phyloP scores from a whole-genome alignment of 2,113 vertebrate species.

The Pangasianodon hypophthalmus region DNA sequence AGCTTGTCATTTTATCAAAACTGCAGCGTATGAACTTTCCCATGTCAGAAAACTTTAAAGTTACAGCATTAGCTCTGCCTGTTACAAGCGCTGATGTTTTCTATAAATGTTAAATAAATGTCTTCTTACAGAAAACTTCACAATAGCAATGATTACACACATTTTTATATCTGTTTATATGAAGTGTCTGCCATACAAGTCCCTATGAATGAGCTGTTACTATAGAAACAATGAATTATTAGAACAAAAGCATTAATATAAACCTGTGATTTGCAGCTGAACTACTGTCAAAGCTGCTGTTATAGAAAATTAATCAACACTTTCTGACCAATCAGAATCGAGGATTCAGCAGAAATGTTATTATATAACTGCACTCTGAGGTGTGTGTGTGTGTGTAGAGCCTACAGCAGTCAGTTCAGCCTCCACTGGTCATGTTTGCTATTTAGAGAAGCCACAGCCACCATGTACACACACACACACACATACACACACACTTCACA shows the following conservation, averaged over 20 bases:
- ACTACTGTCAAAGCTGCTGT: neutral
- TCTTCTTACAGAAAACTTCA: neutral
- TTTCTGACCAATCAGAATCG: neutral
- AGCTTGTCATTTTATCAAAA: neutral
- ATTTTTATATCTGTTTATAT: neutral
- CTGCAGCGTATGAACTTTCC: neutral
- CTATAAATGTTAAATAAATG: neutral
- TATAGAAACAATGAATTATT: neutral
- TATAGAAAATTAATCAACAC: neutral
- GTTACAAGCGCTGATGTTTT: neutral
- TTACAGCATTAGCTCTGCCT: neutral
- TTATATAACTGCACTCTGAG: neutral
- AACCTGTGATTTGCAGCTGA: neutral
- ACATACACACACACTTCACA: conserved; percentile 30
- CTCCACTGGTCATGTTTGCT: conserved; percentile 31
- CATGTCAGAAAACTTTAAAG: neutral
- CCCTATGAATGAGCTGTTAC: neutral
- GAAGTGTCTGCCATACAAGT: neutral
- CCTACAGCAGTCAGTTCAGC: neutral
- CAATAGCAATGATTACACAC: neutral
- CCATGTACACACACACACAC: conserved; percentile 7
- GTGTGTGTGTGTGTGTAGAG: neutral
- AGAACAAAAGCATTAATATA: neutral
- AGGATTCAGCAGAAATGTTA: neutral
- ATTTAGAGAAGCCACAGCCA: conserved; percentile 33